phyloP scores from a whole-genome alignment of 2,113 vertebrate species.

The Spilogale gracilis region DNA sequence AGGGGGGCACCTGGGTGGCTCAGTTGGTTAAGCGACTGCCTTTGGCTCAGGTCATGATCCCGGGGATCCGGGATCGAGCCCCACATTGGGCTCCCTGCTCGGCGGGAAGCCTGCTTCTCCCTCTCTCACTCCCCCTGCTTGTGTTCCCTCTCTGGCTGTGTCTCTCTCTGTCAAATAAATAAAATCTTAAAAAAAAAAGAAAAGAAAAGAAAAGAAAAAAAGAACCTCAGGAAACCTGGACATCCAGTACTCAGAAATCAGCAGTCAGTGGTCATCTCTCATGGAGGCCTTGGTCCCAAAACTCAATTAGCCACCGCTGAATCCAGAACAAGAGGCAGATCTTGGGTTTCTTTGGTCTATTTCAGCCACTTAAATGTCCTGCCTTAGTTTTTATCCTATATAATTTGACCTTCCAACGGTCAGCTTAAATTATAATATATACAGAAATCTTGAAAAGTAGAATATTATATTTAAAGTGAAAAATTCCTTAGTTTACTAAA shows the following conservation, averaged over 20 bases:
- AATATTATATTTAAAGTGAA: slow-evolving; percentile 16
- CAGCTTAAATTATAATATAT: background rate
- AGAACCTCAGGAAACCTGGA: background rate
- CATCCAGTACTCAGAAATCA: background rate
- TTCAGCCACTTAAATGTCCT: background rate
- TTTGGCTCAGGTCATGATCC: too few species aligned
- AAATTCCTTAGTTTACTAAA: background rate
- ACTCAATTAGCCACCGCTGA: background rate
- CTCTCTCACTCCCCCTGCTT: too few species aligned
- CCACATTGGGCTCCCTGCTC: too few species aligned
- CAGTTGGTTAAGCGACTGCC: too few species aligned
- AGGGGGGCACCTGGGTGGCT: too few species aligned
- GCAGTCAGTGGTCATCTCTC: background rate
- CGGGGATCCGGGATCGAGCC: too few species aligned
- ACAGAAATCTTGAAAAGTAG: background rate
- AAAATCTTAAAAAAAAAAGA: too few species aligned
- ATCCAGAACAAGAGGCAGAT: background rate
- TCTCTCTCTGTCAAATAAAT: too few species aligned
- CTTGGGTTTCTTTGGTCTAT: background rate
- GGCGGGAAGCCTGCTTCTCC: too few species aligned
- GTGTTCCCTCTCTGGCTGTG: too few species aligned
- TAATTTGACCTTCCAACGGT: background rate
- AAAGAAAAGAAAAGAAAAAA: too few species aligned
- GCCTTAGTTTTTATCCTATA: background rate
- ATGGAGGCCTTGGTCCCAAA: background rate